Percentiles rank a stretch among this genome's conserved stretches.
Evolutionary conservation across 1,140 invertebrate genomes (phyloP).

Genomic region (Drosophila nigrodunni): DNA sequence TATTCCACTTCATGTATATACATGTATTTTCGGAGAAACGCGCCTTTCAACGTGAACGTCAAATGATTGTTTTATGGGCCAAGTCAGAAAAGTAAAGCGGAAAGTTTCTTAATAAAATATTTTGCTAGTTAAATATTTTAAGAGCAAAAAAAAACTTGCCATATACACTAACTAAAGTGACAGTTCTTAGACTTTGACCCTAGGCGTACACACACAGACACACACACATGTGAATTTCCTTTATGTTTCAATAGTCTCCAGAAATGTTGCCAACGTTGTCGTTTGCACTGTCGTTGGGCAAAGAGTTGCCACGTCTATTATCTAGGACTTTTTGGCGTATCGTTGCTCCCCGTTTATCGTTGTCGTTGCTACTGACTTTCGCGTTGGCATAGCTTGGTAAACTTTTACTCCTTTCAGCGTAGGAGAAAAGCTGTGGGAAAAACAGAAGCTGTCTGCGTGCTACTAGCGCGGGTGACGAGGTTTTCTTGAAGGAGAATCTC

Average conservation of each 20-base stretch:
- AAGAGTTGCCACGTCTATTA: slow-evolving; percentile 79
- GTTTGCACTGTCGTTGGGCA: slow-evolving; percentile 50
- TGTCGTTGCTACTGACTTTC: slow-evolving; percentile 47
- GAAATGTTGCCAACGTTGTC: slow-evolving; percentile 41
- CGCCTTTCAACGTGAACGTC: slow-evolving; percentile 62
- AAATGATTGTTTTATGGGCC: slow-evolving; percentile 72
- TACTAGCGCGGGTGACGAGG: not conserved
- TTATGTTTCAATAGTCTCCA: slow-evolving; percentile 77
- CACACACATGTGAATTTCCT: slow-evolving; percentile 24
- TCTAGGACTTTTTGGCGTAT: slow-evolving; percentile 70
- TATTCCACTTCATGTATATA: slow-evolving; percentile 4
- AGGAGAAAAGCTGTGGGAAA: not conserved
- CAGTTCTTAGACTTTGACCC: slow-evolving; percentile 60
- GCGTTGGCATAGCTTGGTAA: slow-evolving; percentile 28
- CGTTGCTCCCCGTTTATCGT: slow-evolving; percentile 47
- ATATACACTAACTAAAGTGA: slow-evolving; percentile 18
- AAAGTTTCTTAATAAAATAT: slow-evolving; percentile 79
- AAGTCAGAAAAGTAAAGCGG: slow-evolving; percentile 54
- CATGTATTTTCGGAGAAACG: not conserved
- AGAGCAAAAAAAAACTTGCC: slow-evolving; percentile 32
- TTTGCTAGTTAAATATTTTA: slow-evolving; percentile 69
- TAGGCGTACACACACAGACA: not conserved
- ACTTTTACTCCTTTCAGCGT: slow-evolving; percentile 75
- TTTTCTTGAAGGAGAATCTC: slow-evolving; percentile 26
- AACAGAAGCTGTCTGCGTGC: slow-evolving; percentile 21